Base-by-base conservation (phyloP, 2,797 vertebrate genomes). In the Nannoperca obscura region DNA sequence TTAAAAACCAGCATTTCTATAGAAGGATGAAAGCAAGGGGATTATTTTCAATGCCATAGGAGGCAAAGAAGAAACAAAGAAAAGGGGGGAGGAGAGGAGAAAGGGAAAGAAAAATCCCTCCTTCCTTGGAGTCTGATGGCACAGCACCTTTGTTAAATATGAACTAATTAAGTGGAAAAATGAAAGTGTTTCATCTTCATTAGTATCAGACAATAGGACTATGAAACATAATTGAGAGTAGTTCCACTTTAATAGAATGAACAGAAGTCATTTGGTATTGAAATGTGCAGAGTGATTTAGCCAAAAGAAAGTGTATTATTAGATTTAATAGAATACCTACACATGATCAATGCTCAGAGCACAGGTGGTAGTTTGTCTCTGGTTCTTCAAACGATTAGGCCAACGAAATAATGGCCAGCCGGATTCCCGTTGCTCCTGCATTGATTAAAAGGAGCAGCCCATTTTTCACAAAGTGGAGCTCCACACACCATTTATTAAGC, bases 181-280 rank as follows among this genome's bases (percentile, higher is more conserved):
- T 91, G 78, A 93, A 94, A 93, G 92, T 76, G 88, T 93, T 95
- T 94, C 90, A 91, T 95, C 94, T 95, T 94, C 94, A 95, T 95
- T 94, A 94, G 89, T 64, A 92, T 91, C 93, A 92, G 94, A 94
- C 94, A 94, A 93, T 90, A 78, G 90, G 91, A 93, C 88, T 88
- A 89, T 85, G 91, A 86, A 91, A 84, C 88, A 91, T 94, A 93
- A 94, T 93, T 93, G 93, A 92, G 92, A 94, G 91, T 84, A 92
- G 93, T 91, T 93, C 90, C 83, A 91, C 82, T 92, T 91, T 92
- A 94, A 93, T 88, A 88, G 90, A 89, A 94, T 81, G 88, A 91
- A 91, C 93, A 93, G 87, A 90, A 91, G 90, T 89, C 89, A 85
- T 90, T 91, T 89, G 90, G 86, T 88, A 89, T 94, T 90, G 87